Conservation (phyloP, 2,888 invertebrate species). For the Agelastica alni region DNA sequence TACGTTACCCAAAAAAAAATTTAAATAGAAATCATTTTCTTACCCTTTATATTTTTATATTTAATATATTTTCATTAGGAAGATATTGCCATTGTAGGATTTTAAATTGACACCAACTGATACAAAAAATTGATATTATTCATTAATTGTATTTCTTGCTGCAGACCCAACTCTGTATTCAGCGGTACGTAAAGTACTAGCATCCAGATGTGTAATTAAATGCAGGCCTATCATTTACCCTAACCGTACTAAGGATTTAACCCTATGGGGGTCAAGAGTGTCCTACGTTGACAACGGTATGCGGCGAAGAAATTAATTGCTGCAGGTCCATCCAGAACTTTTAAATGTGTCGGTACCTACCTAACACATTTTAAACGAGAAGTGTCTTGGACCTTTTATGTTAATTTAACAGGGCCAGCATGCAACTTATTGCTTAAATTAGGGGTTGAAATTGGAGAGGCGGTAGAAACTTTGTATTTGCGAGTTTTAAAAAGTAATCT, state of each 20-base stretch:
- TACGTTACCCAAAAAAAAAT: no score
- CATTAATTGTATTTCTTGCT: no score
- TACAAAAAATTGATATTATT: no score
- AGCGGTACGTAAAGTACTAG: conserved; percentile 12
- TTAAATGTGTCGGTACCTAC: conserved; percentile 6
- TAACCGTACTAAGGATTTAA: conserved; percentile 28
- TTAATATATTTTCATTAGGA: no score
- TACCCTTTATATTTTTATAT: no score
- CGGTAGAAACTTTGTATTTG: no score
- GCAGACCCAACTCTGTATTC: neutral
- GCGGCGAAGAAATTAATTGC: conserved; percentile 22
- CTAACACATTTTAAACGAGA: conserved; percentile 2
- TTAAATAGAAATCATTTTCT: no score
- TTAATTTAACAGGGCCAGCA: no score
- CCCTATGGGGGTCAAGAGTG: conserved; percentile 29
- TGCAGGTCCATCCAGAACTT: conserved; percentile 18
- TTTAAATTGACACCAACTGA: no score
- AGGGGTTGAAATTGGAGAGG: neutral
- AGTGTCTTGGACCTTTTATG: neutral
- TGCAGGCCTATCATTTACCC: conserved; percentile 29
- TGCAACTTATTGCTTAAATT: no score
- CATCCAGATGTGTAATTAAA: conserved; percentile 38
- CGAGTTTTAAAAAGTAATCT: no score
- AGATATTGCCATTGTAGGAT: no score
- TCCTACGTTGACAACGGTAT: conserved; percentile 27